phyloP scores from a whole-genome alignment of 2,797 vertebrate species.

The Scarus forsteni region DNA sequence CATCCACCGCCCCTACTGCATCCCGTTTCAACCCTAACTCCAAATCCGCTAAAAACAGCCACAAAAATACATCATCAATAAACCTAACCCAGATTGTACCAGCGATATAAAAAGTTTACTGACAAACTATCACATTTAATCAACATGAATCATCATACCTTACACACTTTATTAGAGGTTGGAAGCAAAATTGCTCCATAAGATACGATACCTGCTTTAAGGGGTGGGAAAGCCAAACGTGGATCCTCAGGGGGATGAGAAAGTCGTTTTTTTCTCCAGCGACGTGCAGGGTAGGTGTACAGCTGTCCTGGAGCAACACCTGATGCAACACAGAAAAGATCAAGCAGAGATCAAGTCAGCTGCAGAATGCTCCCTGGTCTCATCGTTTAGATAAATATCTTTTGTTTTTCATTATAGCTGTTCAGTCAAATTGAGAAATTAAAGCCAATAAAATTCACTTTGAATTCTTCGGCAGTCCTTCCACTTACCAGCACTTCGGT shows the following conservation, averaged over 20 bases:
- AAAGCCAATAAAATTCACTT: background rate
- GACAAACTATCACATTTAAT: no score
- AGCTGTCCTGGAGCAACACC: constrained; percentile 95
- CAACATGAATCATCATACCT: background rate
- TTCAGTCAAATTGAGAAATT: background rate
- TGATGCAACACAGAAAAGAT: constrained; percentile 53
- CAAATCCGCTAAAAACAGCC: constrained; percentile 73
- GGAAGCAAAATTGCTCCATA: background rate
- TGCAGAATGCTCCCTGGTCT: background rate
- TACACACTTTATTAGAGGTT: background rate
- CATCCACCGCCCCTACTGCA: constrained; percentile 88
- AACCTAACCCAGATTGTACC: background rate
- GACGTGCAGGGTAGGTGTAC: constrained; percentile 95
- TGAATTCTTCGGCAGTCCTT: background rate
- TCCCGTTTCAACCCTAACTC: constrained; percentile 92
- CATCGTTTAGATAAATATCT: no score
- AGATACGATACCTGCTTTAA: constrained; percentile 90
- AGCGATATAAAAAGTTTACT: background rate
- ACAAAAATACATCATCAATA: no score
- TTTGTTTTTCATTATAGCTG: background rate
- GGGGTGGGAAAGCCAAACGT: constrained; percentile 91
- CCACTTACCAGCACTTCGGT: constrained; percentile 91
- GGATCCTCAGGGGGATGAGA: constrained; percentile 96
- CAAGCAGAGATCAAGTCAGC: background rate
- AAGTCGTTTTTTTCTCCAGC: constrained; percentile 96